A percentile compares a stretch with the other conserved stretches of the same genome.
phyloP scores from a whole-genome alignment of 2,113 vertebrate species.

The Nematolebias whitei region DNA sequence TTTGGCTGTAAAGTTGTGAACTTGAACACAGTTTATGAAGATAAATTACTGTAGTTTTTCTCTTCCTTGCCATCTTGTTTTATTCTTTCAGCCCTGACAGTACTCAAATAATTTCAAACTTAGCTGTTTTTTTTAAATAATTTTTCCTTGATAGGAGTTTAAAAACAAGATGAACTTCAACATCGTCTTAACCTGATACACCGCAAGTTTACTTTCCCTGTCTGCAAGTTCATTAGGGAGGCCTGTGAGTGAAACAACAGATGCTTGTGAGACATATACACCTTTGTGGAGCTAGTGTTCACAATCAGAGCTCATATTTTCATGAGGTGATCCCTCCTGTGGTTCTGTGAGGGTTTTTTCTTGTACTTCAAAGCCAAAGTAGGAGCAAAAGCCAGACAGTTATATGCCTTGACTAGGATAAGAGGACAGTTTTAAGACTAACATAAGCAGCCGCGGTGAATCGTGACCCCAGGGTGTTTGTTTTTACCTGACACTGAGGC shows the following conservation, averaged over 20 bases:
- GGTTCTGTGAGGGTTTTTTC: slow-evolving; percentile 52
- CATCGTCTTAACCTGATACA: too few species aligned
- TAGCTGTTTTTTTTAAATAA: too few species aligned
- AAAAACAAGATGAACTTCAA: too few species aligned
- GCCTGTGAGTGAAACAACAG: slow-evolving; percentile 58
- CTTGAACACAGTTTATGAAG: not conserved
- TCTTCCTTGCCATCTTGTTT: too few species aligned
- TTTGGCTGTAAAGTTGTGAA: too few species aligned
- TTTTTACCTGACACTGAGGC: slow-evolving; percentile 18
- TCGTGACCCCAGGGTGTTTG: slow-evolving; percentile 22
- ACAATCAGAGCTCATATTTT: slow-evolving; percentile 70
- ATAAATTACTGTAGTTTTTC: too few species aligned
- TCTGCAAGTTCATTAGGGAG: slow-evolving; percentile 53
- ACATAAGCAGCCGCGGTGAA: not conserved
- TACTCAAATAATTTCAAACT: too few species aligned
- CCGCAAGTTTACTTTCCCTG: slow-evolving; percentile 17
- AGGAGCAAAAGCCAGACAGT: slow-evolving; percentile 38
- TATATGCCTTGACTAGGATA: slow-evolving; percentile 23
- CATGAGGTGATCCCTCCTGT: slow-evolving; percentile 63
- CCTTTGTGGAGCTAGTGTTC: slow-evolving; percentile 56
- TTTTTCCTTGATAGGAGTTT: too few species aligned
- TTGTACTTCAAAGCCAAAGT: slow-evolving; percentile 64
- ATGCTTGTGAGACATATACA: slow-evolving; percentile 63
- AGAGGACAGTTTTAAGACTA: slow-evolving; percentile 3
- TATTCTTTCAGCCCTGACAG: too few species aligned